These are phyloP conservation scores for Alosa sapidissima DNA, from an alignment of 2,797 vertebrate genomes.

Conservation along the genomic window DNA sequence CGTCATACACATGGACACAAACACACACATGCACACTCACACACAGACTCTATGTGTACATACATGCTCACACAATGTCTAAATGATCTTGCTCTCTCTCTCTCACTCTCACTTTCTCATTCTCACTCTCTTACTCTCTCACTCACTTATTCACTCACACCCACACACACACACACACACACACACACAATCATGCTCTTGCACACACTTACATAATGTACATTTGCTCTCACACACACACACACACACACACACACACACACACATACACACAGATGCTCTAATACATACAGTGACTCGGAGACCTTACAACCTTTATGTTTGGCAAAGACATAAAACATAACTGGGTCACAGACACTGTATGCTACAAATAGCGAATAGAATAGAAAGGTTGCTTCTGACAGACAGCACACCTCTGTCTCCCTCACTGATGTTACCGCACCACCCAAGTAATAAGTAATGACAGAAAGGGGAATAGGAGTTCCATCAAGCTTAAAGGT, in stretches of 20 bases:
- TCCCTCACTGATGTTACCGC: constrained; percentile 5
- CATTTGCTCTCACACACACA: not conserved
- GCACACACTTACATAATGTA: not conserved
- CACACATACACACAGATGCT: not conserved
- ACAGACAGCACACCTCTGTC: not conserved
- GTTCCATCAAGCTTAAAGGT: not conserved
- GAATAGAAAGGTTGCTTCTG: not conserved
- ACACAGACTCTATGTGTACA: not conserved
- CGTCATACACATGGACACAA: not conserved
- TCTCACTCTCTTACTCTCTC: too few species aligned
- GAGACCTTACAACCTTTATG: not conserved
- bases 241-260: not conserved
- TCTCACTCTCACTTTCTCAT: too few species aligned
- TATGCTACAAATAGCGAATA: not conserved
- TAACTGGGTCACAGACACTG: not conserved
- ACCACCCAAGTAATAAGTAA: not conserved
- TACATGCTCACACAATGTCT: not conserved
- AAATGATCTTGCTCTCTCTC: too few species aligned
- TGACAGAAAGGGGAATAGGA: not conserved
- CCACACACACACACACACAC: not conserved
- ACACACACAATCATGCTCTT: not conserved
- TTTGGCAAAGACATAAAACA: not conserved
- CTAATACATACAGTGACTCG: too few species aligned
- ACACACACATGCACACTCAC: not conserved
- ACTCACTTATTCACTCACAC: not conserved